Conservation (phyloP, 2,888 invertebrate genomes). For the Zhuqinia jingwanae region DNA sequence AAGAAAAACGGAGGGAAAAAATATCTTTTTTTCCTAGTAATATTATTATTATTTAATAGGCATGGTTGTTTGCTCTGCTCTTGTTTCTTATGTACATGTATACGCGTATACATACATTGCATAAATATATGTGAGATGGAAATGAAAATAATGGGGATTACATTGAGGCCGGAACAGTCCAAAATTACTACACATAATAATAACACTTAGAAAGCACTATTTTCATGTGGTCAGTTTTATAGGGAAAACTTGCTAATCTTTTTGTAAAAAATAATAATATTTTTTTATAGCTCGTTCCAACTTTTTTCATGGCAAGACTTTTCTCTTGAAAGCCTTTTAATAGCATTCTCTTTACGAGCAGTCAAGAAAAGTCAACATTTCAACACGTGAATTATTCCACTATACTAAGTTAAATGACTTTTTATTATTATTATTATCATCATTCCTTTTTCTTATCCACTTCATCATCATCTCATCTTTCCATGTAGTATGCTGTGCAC, state of each 20-base stretch:
- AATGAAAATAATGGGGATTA: neutral
- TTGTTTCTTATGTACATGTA: too few species aligned
- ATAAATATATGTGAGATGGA: constrained; percentile 1
- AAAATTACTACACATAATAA: too few species aligned
- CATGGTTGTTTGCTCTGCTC: neutral
- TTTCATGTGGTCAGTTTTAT: neutral
- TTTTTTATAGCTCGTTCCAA: too few species aligned
- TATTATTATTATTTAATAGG: neutral
- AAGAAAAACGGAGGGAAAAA: too few species aligned
- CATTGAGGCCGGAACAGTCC: neutral
- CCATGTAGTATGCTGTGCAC: neutral
- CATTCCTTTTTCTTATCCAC: neutral
- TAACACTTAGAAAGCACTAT: neutral
- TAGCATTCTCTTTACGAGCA: constrained; percentile 22
- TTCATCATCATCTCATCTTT: neutral
- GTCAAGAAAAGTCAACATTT: constrained; percentile 43
- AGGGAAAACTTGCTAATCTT: too few species aligned
- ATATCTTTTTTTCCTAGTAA: constrained; percentile 2
- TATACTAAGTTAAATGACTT: constrained; percentile 31
- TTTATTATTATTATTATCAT: constrained; percentile 18
- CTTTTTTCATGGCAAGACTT: neutral
- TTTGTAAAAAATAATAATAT: too few species aligned
- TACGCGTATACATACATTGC: too few species aligned
- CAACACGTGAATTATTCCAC: constrained; percentile 7
- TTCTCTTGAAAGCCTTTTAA: too few species aligned